These are phyloP conservation scores for Entomobrya multifasciata DNA, from an alignment of 2,888 invertebrate species.

Conservation along the genomic window DNA sequence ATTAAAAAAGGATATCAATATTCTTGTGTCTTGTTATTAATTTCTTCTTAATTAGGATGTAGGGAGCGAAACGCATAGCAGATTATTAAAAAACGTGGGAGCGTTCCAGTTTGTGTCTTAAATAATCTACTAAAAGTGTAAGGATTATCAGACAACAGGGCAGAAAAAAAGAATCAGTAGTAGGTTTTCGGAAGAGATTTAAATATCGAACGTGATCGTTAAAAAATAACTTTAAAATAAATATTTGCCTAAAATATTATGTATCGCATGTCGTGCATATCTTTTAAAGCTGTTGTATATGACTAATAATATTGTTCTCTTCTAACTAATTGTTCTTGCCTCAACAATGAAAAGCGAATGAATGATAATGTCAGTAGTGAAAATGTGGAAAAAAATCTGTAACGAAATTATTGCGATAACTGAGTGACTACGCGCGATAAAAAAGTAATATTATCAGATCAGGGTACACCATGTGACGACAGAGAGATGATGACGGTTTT, in stretches of 20 bases:
- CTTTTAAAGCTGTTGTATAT: background rate
- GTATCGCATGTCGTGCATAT: too few relatives aligned
- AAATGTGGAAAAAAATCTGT: background rate
- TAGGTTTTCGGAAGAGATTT: background rate
- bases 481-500: background rate
- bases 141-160: background rate
- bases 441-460: constrained; percentile 35
- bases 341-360: background rate
- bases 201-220: too few relatives aligned
- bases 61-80: background rate
- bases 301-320: background rate
- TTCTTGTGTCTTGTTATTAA: constrained; percentile 7
- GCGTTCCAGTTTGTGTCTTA: constrained; percentile 62
- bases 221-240: background rate
- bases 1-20: background rate
- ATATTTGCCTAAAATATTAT: background rate
- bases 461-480: constrained; percentile 48
- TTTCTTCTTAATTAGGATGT: background rate
- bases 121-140: background rate
- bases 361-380: background rate
- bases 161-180: background rate
- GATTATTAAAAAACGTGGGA: background rate
- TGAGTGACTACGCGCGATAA: background rate
- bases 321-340: background rate
- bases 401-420: background rate